phyloP scores from a whole-genome alignment of 2,797 vertebrate genomes.

The Sebastes oblongus region DNA sequence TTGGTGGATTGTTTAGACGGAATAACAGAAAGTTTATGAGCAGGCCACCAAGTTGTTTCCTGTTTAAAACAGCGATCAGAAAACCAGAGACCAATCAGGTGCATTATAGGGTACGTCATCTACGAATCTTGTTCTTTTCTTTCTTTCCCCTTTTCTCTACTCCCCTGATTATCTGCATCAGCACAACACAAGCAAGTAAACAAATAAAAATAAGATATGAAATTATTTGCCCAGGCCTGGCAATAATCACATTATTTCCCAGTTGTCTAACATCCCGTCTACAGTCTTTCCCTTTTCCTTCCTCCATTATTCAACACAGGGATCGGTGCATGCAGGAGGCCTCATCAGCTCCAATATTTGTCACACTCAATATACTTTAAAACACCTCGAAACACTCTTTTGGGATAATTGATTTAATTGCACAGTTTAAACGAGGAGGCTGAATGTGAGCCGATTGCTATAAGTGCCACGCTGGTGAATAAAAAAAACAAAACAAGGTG shows the following conservation, averaged over 20 bases:
- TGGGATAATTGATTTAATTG: constrained; percentile 63
- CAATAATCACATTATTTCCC: neutral
- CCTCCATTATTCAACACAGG: neutral
- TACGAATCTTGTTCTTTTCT: neutral
- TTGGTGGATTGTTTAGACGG: no score
- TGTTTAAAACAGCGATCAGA: no score
- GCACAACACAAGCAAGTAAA: neutral
- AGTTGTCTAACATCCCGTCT: constrained; percentile 1
- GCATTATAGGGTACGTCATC: no score
- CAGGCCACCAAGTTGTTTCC: no score
- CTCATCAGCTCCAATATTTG: constrained; percentile 45
- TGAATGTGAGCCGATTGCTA: constrained; percentile 16
- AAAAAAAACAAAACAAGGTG: constrained; percentile 14
- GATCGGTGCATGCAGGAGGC: neutral
- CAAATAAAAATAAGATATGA: neutral
- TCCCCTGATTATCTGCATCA: neutral
- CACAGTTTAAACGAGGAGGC: constrained; percentile 20
- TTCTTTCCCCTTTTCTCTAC: neutral
- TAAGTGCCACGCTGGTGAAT: constrained; percentile 17
- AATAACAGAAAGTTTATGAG: no score
- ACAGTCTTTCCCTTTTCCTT: neutral
- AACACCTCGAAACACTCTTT: constrained; percentile 57
- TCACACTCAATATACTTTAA: constrained; percentile 57
- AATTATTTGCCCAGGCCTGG: neutral
- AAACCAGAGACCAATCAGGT: no score